Conservation (phyloP, 2,113 vertebrate genomes). For the Nannospalax galili region DNA sequence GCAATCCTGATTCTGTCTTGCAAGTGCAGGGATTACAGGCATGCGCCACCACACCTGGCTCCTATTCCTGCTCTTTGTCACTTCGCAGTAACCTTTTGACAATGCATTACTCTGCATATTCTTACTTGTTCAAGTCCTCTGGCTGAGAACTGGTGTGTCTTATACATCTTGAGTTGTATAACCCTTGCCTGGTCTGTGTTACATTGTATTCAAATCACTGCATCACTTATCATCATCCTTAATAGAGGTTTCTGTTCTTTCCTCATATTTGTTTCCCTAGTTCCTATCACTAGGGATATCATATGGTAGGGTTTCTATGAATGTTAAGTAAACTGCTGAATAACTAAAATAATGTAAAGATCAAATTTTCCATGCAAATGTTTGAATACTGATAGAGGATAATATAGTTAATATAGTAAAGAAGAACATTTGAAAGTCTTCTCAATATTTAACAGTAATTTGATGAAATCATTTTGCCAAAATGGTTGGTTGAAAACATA, state of each 20-base stretch:
- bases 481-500: not conserved
- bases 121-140: not conserved
- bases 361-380: not conserved
- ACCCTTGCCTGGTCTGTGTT: not conserved
- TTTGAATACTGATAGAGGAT: not conserved
- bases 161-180: not conserved
- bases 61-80: not conserved
- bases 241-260: not conserved
- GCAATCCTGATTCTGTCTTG: not conserved
- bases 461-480: not conserved
- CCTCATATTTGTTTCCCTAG: not conserved
- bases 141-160: too few species aligned
- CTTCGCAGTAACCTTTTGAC: not conserved
- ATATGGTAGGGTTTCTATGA: not conserved
- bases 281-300: not conserved
- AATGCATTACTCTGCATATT: conserved; percentile 3
- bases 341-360: not conserved
- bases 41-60: not conserved
- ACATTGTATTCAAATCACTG: conserved; percentile 22
- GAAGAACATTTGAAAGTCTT: not conserved
- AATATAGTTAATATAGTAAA: not conserved
- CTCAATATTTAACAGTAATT: conserved; percentile 8
- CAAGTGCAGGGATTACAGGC: not conserved
- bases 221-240: not conserved
- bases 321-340: not conserved